These are phyloP conservation scores for Drosophila pseudotalamancana DNA, from an alignment of 2,888 invertebrate species.

Conservation along the genomic window DNA sequence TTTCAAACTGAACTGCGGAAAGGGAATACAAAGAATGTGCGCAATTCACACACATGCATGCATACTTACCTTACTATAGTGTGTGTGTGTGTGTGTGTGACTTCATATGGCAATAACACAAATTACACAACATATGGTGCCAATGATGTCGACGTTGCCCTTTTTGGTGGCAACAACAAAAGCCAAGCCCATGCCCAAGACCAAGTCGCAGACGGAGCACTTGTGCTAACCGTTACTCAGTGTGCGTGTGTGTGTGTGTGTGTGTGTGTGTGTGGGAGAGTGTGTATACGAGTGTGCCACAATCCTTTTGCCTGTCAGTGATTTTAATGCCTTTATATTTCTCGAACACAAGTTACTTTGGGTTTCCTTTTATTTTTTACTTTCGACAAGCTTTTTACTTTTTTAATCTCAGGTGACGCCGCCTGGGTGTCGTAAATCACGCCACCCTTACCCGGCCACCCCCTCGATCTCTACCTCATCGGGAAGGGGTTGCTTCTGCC, in stretches of 20 bases:
- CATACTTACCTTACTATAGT: conserved; percentile 3
- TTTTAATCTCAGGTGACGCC: conserved; percentile 84
- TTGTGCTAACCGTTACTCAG: conserved; percentile 51
- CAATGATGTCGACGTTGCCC: conserved; percentile 83
- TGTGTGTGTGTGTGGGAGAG: conserved; percentile 15
- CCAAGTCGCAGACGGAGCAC: conserved; percentile 46
- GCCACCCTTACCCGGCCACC: conserved; percentile 41
- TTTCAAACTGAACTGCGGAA: conserved; percentile 32
- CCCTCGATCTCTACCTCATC: conserved; percentile 3
- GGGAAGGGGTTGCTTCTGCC: conserved; percentile 53
- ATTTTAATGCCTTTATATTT: conserved; percentile 82
- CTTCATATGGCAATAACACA: conserved; percentile 83
- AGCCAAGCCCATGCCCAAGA: conserved; percentile 32
- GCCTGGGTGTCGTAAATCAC: conserved; percentile 84
- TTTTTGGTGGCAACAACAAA: conserved; percentile 71
- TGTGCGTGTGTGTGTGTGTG: conserved; percentile 13
- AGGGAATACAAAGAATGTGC: conserved; percentile 42
- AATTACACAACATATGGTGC: conserved; percentile 85
- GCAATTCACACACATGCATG: conserved; percentile 6
- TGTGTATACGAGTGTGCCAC: conserved; percentile 50
- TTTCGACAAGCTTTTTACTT: conserved; percentile 79
- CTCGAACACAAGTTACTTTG: conserved; percentile 66
- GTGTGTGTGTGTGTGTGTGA: conserved; percentile 42
- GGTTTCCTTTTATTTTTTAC: conserved; percentile 57
- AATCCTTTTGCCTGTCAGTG: conserved; percentile 80